phyloP scores from a whole-genome alignment of 2,113 vertebrate genomes.

The Bufo gargarizans region DNA sequence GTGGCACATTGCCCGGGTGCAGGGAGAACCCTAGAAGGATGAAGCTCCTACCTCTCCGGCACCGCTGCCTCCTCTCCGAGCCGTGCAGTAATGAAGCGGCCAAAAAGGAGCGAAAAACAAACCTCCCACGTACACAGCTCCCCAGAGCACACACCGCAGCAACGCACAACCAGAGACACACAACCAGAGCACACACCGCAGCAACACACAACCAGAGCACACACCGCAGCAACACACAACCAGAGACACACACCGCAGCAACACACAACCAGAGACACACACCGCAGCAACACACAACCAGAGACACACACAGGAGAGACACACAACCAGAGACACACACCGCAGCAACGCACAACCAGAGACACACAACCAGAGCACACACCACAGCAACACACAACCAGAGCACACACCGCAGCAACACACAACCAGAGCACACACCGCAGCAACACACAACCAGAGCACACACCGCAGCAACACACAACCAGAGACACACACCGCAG shows the following conservation, averaged over 20 bases:
- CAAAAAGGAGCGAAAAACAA: conserved; percentile 51
- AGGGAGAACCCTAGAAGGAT: conserved; percentile 1
- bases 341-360: not conserved
- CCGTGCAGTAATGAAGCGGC: conserved; percentile 54
- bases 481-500: not conserved
- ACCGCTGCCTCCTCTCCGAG: conserved; percentile 40
- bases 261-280: not conserved
- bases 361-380: not conserved
- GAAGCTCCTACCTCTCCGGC: conserved; percentile 39
- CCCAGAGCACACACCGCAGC: conserved; percentile 16
- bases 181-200: not conserved
- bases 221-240: not conserved
- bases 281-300: not conserved
- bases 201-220: not conserved
- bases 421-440: not conserved
- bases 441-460: not conserved
- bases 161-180: conserved; percentile 11
- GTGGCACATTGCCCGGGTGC: not conserved
- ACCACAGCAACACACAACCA: not conserved
- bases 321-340: not conserved
- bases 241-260: not conserved
- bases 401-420: not conserved
- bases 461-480: not conserved
- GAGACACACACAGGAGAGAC: conserved; percentile 11
- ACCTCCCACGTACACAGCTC: conserved; percentile 56